A percentile compares a stretch with the other conserved stretches of the same genome.
Evolutionary conservation across 2,888 invertebrate species (phyloP).

Genomic region (Amiota mariae): DNA sequence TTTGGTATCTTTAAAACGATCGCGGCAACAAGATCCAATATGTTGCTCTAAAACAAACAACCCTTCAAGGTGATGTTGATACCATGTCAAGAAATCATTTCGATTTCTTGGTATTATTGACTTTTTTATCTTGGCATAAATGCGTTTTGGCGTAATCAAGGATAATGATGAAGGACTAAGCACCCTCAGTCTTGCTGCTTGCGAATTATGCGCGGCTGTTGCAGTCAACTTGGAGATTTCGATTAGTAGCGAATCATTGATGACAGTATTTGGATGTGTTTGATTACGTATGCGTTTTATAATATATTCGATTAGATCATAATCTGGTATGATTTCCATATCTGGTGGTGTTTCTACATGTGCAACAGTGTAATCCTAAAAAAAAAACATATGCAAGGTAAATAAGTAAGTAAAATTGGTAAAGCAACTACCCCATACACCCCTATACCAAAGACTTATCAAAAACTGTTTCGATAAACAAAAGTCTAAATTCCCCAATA

Average conservation of each 20-base stretch:
- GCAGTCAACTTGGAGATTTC: conserved; percentile 71
- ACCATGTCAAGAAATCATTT: conserved; percentile 69
- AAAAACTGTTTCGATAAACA: too few relatives aligned
- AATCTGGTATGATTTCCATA: conserved; percentile 59
- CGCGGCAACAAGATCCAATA: not conserved
- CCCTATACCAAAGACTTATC: too few relatives aligned
- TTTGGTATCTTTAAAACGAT: too few relatives aligned
- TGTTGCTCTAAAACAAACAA: conserved; percentile 59
- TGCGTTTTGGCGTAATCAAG: conserved; percentile 70
- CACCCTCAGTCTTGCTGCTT: conserved; percentile 49
- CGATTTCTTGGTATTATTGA: conserved; percentile 63
- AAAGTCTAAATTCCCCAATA: too few relatives aligned
- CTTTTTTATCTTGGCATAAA: conserved; percentile 69
- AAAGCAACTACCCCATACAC: conserved; percentile 2
- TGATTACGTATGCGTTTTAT: conserved; percentile 70
- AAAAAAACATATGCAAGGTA: conserved; percentile 20
- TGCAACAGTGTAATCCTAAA: conserved; percentile 50
- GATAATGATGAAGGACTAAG: conserved; percentile 42
- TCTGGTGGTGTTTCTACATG: conserved; percentile 33
- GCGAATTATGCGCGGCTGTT: conserved; percentile 66
- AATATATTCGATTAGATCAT: conserved; percentile 70
- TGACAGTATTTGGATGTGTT: conserved; percentile 65
- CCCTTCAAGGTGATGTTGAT: conserved; percentile 68
- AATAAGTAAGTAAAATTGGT: not conserved
- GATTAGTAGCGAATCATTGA: conserved; percentile 68